Conservation (phyloP, 2,113 vertebrate genomes). For the Sclerurus mexicanus region DNA sequence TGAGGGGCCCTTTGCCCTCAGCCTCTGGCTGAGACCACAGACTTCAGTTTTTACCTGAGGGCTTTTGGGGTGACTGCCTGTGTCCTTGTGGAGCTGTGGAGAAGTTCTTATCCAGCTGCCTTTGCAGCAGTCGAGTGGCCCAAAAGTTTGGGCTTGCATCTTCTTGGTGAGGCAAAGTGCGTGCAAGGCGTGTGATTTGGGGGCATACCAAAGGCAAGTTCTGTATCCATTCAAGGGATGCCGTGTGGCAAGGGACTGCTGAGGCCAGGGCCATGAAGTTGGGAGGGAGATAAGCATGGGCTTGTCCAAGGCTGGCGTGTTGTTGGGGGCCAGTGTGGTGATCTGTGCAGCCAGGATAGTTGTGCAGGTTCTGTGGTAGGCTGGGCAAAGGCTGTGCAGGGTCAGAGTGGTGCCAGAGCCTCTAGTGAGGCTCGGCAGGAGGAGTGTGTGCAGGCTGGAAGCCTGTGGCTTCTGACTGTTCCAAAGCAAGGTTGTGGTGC, state of each 20-base stretch:
- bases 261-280: background rate
- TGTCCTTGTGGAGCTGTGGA: background rate
- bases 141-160: background rate
- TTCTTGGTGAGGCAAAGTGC: background rate
- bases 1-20: background rate
- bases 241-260: too few relatives aligned
- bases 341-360: background rate
- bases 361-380: background rate
- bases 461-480: background rate
- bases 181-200: background rate
- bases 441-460: background rate
- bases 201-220: background rate
- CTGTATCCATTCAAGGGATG: background rate
- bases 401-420: background rate
- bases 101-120: background rate
- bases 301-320: background rate
- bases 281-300: background rate
- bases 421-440: background rate
- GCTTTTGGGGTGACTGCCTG: background rate
- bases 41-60: accelerated
- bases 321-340: background rate
- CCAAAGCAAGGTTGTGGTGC: accelerated
- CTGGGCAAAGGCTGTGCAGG: accelerated
- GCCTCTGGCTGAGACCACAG: background rate
- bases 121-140: background rate